Base-by-base conservation (phyloP, 1,140 invertebrate species). In the Apis florea region DNA sequence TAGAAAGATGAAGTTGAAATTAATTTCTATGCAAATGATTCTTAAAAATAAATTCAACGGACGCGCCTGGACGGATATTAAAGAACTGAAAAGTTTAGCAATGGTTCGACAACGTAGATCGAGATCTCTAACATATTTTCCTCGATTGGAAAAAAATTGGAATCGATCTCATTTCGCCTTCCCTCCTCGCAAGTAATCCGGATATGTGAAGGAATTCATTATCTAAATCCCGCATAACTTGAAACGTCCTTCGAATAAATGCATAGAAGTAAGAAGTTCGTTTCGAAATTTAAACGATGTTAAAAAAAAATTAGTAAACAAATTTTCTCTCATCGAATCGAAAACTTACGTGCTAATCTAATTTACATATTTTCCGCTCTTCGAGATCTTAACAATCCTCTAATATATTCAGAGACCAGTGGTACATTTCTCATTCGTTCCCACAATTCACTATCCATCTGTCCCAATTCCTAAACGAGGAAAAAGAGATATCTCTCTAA, bases 161-260 rank as follows among this genome's bases (percentile, higher is more conserved):
- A 54, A 31, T 78, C 53, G 15, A 10, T 78, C 47, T 19, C 56
- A 15, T 51, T 56, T 74, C 19, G 3, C 40, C 68, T 64, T 51
- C 26, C 19, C n/a, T 21, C 9, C 58, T 54, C 1, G 56, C 26
- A 19, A n/a, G 0, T 53, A 53, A 56, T 67, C 61, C 24, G 40
- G 0, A 11, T 31, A 63, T 61, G 8, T 72, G 58, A 12, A 31
- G 51, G 71, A 84, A 84, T 84, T 84, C 79, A 76, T 84, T 84
- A 82, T 74, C 59, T 58, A 17, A 59, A 58, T 70, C 81, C 56
- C 66, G 64, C 40, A 54, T 82, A 84, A 84, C 71, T 73, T 51
- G 15, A 17, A 56, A 69, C n/a, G 67, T 40, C 79, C 54, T 0
- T 21, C 47, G 2, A n/a, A 8, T 40, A 12, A 24, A 61, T 0